Percentiles rank a stretch among this genome's conserved stretches.
These are phyloP conservation scores for Graptemys geographica DNA, from an alignment of 2,797 vertebrate genomes.

Conservation along the genomic window DNA sequence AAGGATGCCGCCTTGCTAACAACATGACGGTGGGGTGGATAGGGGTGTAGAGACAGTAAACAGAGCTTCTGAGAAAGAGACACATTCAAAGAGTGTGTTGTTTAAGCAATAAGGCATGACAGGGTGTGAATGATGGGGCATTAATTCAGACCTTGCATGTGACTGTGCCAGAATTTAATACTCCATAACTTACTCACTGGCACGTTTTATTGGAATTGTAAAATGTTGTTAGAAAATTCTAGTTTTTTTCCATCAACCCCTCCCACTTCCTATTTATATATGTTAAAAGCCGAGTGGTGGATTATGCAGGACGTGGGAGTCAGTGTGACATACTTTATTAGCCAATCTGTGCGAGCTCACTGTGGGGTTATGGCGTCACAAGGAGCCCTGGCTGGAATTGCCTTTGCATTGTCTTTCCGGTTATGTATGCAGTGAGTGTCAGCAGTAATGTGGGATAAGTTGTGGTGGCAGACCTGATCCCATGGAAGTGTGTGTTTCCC, in stretches of 20 bases:
- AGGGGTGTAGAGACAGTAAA: slow-evolving; percentile 23
- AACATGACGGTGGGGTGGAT: not conserved
- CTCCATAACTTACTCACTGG: slow-evolving; percentile 27
- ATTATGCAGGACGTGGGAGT: accelerated
- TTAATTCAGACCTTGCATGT: slow-evolving; percentile 64
- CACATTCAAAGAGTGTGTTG: slow-evolving; percentile 59
- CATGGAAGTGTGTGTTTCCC: not conserved
- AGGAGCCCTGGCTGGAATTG: accelerated
- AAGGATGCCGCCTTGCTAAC: not conserved
- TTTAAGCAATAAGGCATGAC: slow-evolving; percentile 60
- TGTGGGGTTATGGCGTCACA: not conserved
- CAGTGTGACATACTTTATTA: not conserved
- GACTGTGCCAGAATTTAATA: slow-evolving; percentile 67
- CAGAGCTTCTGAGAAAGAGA: slow-evolving; percentile 40
- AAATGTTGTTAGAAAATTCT: slow-evolving; percentile 61
- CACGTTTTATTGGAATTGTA: slow-evolving; percentile 72
- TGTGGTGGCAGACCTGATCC: not conserved
- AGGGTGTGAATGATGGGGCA: slow-evolving; percentile 54
- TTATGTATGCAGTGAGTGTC: not conserved
- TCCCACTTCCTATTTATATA: not conserved
- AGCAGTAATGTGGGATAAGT: not conserved
- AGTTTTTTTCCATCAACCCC: not conserved
- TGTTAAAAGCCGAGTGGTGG: not conserved
- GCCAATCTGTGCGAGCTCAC: no score
- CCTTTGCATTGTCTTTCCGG: not conserved